These are phyloP conservation scores for Lycocorax pyrrhopterus DNA, from an alignment of 2,113 vertebrate species.

Conservation along the genomic window DNA sequence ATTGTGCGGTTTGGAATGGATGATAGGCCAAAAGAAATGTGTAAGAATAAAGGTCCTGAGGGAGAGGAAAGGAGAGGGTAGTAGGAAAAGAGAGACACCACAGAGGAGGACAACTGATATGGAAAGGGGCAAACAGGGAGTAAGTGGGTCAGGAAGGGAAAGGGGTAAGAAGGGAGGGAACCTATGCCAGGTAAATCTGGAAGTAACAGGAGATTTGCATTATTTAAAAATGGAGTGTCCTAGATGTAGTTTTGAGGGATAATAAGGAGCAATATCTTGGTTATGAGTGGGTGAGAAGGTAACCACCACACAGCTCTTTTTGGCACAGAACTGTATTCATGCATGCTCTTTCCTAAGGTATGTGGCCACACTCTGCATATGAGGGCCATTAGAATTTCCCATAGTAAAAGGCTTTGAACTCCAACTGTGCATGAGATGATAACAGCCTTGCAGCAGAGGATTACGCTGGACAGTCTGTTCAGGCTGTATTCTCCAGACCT, in stretches of 20 bases:
- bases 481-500: neutral
- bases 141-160: neutral
- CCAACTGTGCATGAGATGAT: neutral
- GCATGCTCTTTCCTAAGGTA: neutral
- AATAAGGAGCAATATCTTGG: neutral
- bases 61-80: neutral
- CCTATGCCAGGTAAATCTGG: neutral
- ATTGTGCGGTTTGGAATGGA: accelerated
- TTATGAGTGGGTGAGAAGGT: neutral
- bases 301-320: neutral
- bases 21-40: neutral
- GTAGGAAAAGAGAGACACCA: neutral
- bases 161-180: neutral
- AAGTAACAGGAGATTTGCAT: neutral
- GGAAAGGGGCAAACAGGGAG: neutral
- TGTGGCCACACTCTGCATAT: neutral
- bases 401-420: neutral
- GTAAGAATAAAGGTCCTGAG: neutral
- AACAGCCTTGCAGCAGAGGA: neutral
- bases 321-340: neutral
- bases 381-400: neutral
- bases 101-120: neutral
- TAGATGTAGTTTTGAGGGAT: neutral
- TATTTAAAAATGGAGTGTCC: neutral
- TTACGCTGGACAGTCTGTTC: neutral